phyloP scores from a whole-genome alignment of 2,888 invertebrate genomes.

The Meloe dianella region DNA sequence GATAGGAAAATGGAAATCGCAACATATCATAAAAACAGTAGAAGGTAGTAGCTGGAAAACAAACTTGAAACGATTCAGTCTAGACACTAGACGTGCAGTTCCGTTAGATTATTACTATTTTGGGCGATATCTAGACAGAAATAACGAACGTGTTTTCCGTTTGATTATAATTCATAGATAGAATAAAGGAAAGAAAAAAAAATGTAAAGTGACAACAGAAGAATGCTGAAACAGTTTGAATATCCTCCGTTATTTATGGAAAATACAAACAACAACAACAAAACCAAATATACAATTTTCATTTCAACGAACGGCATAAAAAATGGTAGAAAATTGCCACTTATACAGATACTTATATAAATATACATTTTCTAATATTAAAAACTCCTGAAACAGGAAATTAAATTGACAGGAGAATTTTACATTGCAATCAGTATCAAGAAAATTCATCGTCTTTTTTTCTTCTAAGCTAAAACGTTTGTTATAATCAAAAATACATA shows the following conservation, averaged over 20 bases:
- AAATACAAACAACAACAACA: neutral
- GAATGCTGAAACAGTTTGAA: neutral
- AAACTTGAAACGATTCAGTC: slow-evolving; percentile 8
- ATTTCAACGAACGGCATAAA: neutral
- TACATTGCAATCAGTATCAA: neutral
- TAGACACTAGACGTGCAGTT: slow-evolving; percentile 8
- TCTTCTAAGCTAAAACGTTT: neutral
- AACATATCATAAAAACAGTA: slow-evolving; percentile 2
- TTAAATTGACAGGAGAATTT: slow-evolving; percentile 1
- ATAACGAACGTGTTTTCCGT: slow-evolving; percentile 7
- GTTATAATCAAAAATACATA: slow-evolving; percentile 2
- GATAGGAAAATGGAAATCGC: slow-evolving; percentile 7
- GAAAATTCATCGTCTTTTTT: neutral
- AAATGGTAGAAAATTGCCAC: slow-evolving; percentile 1
- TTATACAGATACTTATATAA: neutral
- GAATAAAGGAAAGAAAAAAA: neutral
- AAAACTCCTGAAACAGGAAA: slow-evolving; percentile 3
- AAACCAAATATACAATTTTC: slow-evolving; percentile 1
- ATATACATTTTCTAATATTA: neutral
- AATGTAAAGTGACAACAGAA: neutral
- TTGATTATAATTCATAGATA: slow-evolving; percentile 3
- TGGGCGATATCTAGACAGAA: slow-evolving; percentile 8
- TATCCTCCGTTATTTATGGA: neutral
- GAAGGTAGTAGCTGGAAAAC: neutral
- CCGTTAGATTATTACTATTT: slow-evolving; percentile 8